Conservation (phyloP, 2,113 vertebrate species). For the Labeo rohita region DNA sequence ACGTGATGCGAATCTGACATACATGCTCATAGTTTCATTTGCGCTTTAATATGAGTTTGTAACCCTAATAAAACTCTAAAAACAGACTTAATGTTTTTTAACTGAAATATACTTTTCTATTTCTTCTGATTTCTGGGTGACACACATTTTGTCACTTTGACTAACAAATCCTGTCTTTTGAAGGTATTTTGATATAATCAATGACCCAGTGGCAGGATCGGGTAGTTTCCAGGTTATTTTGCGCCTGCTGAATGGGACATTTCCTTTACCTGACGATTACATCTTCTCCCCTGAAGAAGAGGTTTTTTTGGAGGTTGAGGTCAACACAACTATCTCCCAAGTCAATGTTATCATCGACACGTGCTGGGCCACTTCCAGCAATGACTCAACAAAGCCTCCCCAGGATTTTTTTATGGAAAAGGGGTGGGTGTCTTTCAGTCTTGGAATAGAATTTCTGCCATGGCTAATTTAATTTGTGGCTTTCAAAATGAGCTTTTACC, state of each 20-base stretch:
- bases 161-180: conserved; percentile 28
- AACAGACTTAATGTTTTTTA: not conserved
- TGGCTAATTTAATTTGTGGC: not conserved
- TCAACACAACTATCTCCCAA: conserved; percentile 75
- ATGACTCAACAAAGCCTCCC: conserved; percentile 63
- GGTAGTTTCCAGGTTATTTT: conserved; percentile 82
- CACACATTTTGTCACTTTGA: not conserved
- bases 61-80: too few relatives aligned
- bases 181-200: conserved; percentile 77
- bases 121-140: not conserved
- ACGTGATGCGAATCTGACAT: too few relatives aligned
- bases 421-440: conserved; percentile 71
- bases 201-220: conserved; percentile 75
- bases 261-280: conserved; percentile 79
- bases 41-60: too few relatives aligned
- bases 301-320: conserved; percentile 81
- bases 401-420: conserved; percentile 80
- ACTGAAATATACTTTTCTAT: not conserved
- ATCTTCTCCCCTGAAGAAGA: conserved; percentile 79
- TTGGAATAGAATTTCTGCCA: not conserved
- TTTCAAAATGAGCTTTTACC: not conserved
- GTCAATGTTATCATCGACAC: conserved; percentile 84
- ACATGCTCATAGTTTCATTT: too few relatives aligned
- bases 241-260: conserved; percentile 79
- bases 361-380: conserved; percentile 88